These are phyloP conservation scores for Ferdinandea cuprea DNA, from an alignment of 2,888 invertebrate species.

Conservation along the genomic window DNA sequence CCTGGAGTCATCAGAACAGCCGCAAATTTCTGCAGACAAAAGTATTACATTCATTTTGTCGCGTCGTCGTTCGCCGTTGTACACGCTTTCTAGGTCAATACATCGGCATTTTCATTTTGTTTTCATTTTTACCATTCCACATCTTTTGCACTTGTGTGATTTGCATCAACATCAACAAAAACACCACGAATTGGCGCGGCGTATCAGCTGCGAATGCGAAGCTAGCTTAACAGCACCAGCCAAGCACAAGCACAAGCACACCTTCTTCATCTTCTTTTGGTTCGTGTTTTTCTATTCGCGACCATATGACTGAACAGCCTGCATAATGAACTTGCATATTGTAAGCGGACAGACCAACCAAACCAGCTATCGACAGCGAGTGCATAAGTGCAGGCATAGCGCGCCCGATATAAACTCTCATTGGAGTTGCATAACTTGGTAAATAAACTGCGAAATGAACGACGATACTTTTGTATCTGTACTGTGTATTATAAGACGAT, in stretches of 20 bases:
- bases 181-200: background rate
- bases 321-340: slow-evolving; percentile 70
- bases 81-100: slow-evolving; percentile 71
- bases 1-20: background rate
- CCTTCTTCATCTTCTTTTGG: slow-evolving; percentile 37
- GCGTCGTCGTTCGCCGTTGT: background rate
- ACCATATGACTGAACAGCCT: slow-evolving; percentile 48
- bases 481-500: slow-evolving; percentile 4
- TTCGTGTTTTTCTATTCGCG: slow-evolving; percentile 26
- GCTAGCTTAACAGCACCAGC: background rate
- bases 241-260: slow-evolving; percentile 26
- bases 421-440: slow-evolving; percentile 62
- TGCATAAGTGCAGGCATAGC: slow-evolving; percentile 30
- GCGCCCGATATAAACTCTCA: slow-evolving; percentile 25
- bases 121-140: slow-evolving; percentile 67
- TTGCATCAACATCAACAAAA: slow-evolving; percentile 51
- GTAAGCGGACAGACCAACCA: slow-evolving; percentile 36
- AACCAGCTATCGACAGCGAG: slow-evolving; percentile 43
- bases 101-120: slow-evolving; percentile 69
- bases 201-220: slow-evolving; percentile 22
- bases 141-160: slow-evolving; percentile 60
- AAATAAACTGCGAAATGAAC: slow-evolving; percentile 58
- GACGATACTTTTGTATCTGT: slow-evolving; percentile 36
- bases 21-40: slow-evolving; percentile 14
- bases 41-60: slow-evolving; percentile 17